Percentiles rank a stretch among this genome's conserved stretches.
Conservation (phyloP, 2,888 invertebrate species). For the Scaptomyza tumidula region DNA sequence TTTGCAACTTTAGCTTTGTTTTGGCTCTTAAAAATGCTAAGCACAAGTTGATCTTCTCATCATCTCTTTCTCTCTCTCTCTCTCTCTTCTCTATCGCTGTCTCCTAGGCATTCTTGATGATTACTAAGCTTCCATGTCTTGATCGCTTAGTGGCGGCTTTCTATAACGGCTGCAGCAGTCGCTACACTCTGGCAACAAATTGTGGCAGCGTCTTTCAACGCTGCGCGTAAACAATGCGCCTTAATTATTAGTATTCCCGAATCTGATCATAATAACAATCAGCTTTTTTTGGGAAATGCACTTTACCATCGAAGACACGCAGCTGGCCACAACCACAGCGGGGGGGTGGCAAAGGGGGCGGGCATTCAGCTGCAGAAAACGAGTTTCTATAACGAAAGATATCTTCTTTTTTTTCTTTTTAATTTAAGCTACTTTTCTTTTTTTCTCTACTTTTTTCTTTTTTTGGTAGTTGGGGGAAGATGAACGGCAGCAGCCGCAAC, state of each 20-base stretch:
- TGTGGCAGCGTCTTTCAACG: constrained; percentile 43
- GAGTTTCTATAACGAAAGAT: constrained; percentile 36
- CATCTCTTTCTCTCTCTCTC: neutral
- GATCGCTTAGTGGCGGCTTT: constrained; percentile 27
- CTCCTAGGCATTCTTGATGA: neutral
- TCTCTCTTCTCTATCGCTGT: constrained; percentile 2
- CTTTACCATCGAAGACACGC: constrained; percentile 34
- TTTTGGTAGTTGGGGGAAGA: constrained; percentile 9
- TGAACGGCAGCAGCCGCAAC: constrained; percentile 18
- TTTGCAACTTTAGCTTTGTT: too few species aligned
- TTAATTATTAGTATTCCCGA: constrained; percentile 69
- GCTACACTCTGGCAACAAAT: constrained; percentile 22
- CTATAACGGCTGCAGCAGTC: constrained; percentile 26
- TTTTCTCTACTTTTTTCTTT: constrained; percentile 1
- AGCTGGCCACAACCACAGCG: constrained; percentile 1
- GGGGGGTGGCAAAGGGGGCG: neutral
- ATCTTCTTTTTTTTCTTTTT: constrained; percentile 43
- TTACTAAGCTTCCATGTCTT: constrained; percentile 6
- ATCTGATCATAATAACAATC: constrained; percentile 68
- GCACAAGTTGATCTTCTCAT: neutral
- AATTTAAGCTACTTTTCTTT: constrained; percentile 67
- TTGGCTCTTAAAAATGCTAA: neutral
- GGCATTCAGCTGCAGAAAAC: constrained; percentile 19
- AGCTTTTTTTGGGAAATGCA: constrained; percentile 48
- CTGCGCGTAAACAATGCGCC: constrained; percentile 62